Base-by-base conservation (phyloP, 2,113 vertebrate genomes). In the Dromiciops gliroides region DNA sequence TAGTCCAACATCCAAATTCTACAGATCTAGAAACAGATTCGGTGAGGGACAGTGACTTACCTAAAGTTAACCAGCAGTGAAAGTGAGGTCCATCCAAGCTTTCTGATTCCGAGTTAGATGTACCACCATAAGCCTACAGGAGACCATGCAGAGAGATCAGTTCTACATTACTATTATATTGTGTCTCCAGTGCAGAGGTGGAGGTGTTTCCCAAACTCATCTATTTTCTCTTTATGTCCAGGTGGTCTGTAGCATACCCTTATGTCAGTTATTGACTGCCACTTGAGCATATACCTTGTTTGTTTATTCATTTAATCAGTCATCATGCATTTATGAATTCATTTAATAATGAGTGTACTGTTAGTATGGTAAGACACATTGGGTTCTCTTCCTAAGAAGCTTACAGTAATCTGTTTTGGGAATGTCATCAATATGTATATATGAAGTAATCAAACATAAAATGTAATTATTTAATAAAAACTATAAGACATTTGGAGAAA, bases 291-390 rank as follows among this genome's bases (percentile, higher is more conserved):
- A 44, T 83, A 6, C 4, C 19, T n/a, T 44, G 2, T 19, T 83
- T 19, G 95, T 83, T 44, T n/a, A 60, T 9, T 0, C 51, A 94
- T 50, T 94, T 96, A 50, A 44, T 83, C n/a, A 83, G 67, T 83
- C 14, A 4, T 83, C 19, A 83, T n/a, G n/a, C 60, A 75, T 44
- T 83, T 83, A 23, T 44, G 19, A 83, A 44, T n/a, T 44, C 67
- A 83, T 83, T 83, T 83, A 83, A 83, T 83, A n/a, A 83, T 83
- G 67, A 83, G n/a, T 44, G 6, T 83, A 19, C 7, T 83, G 67
- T 83, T 44, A 8, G 19, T 83, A 44, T 22, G n/a, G n/a, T 83
- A 44, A n/a, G n/a, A 83, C 12, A 75, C 19, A 44, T 83, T 83
- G 37, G 37, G 19, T 23, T 44, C n/a, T 44, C n/a, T 23, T 83